Conservation (phyloP, 2,797 vertebrate species). For the Nannoperca obscura region DNA sequence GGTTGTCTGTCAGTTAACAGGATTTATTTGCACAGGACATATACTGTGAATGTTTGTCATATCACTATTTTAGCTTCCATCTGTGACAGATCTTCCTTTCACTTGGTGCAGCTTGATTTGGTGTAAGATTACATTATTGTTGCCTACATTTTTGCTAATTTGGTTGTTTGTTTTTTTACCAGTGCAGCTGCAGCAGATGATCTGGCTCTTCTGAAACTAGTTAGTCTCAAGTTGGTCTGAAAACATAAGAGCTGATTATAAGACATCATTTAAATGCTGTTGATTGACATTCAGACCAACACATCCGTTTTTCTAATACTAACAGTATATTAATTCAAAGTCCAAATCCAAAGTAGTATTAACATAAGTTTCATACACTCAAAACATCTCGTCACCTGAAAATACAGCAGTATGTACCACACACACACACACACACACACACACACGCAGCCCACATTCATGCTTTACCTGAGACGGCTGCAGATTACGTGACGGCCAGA, state of each 20-base stretch:
- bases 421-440: conserved; percentile 7
- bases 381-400: conserved; percentile 1
- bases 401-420: not conserved
- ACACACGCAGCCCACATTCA: conserved; percentile 5
- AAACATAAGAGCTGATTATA: not conserved
- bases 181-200: not conserved
- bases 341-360: not conserved
- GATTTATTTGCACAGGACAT: not conserved
- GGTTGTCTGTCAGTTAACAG: too few species aligned
- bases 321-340: not conserved
- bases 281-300: not conserved
- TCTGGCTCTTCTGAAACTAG: not conserved
- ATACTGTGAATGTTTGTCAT: too few species aligned
- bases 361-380: not conserved
- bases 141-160: too few species aligned
- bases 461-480: conserved; percentile 58
- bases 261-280: not conserved
- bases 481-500: conserved; percentile 33
- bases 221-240: not conserved
- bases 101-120: not conserved
- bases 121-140: not conserved
- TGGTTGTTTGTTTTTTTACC: too few species aligned
- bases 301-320: not conserved
- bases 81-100: not conserved
- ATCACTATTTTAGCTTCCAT: not conserved